Percentiles rank a stretch among this genome's conserved stretches.
phyloP scores from a whole-genome alignment of 2,113 vertebrate genomes.

The Spizaetus ornatus region DNA sequence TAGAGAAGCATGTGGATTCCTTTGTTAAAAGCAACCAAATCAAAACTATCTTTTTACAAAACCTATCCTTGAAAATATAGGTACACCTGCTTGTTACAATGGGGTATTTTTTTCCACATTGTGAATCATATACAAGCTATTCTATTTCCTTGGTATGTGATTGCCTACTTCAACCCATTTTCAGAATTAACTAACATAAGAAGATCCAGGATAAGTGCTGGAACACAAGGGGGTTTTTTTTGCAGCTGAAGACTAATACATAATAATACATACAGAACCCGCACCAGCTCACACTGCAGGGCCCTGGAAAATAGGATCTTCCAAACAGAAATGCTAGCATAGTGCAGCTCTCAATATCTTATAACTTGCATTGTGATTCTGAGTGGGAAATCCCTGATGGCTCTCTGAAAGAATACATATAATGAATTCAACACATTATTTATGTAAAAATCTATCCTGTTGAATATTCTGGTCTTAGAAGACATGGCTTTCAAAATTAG shows the following conservation, averaged over 20 bases:
- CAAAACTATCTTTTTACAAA: background rate
- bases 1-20: background rate
- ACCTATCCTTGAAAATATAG: background rate
- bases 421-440: constrained; percentile 56
- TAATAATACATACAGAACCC: background rate
- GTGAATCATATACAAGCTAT: background rate
- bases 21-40: background rate
- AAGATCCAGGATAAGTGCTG: background rate
- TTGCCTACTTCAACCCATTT: background rate
- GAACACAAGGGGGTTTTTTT: background rate
- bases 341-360: background rate
- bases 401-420: background rate
- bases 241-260: background rate
- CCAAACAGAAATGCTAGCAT: constrained; percentile 1
- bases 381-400: constrained; percentile 28
- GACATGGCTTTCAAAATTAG: constrained; percentile 35
- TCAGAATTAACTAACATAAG: background rate
- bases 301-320: constrained; percentile 17
- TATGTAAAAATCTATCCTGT: constrained; percentile 59
- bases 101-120: background rate
- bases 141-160: background rate
- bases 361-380: constrained; percentile 32
- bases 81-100: background rate
- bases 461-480: constrained; percentile 49
- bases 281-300: background rate